Evolutionary conservation across 92 coral and sea anemone genomes (phyloP).

Genomic region (Ricordea florida): DNA sequence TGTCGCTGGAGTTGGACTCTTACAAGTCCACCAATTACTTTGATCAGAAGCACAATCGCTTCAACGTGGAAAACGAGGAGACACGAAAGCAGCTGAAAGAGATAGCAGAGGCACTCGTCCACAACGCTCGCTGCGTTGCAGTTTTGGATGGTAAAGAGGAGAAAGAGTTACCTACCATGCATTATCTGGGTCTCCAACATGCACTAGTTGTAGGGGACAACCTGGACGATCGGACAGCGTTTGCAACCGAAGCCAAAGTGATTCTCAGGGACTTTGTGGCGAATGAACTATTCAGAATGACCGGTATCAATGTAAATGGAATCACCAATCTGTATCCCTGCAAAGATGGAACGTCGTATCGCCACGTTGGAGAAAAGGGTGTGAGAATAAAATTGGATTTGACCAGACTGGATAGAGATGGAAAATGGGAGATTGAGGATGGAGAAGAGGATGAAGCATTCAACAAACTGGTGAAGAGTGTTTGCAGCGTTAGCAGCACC

Average conservation of each 20-base stretch:
- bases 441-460: background rate
- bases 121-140: conserved; percentile 17
- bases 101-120: conserved; percentile 47
- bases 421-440: background rate
- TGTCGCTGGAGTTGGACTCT: conserved; percentile 61
- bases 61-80: conserved; percentile 25
- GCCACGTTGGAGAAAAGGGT: conserved; percentile 23
- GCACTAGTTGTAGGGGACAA: conserved; percentile 43
- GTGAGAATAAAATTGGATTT: background rate
- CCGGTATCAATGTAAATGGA: conserved; percentile 57
- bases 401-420: too few species aligned
- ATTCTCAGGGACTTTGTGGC: conserved; percentile 36
- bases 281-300: conserved; percentile 31
- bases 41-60: conserved; percentile 60
- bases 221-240: conserved; percentile 9
- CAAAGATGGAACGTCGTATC: conserved; percentile 1
- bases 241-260: conserved; percentile 22
- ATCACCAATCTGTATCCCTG: conserved; percentile 32
- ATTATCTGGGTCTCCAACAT: conserved; percentile 58
- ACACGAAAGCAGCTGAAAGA: conserved; percentile 23
- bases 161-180: conserved; percentile 30
- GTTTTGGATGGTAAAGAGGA: background rate
- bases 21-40: conserved; percentile 70
- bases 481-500: background rate
- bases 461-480: background rate